phyloP scores from a whole-genome alignment of 2,888 invertebrate species.

The Cartodere bifasciata region DNA sequence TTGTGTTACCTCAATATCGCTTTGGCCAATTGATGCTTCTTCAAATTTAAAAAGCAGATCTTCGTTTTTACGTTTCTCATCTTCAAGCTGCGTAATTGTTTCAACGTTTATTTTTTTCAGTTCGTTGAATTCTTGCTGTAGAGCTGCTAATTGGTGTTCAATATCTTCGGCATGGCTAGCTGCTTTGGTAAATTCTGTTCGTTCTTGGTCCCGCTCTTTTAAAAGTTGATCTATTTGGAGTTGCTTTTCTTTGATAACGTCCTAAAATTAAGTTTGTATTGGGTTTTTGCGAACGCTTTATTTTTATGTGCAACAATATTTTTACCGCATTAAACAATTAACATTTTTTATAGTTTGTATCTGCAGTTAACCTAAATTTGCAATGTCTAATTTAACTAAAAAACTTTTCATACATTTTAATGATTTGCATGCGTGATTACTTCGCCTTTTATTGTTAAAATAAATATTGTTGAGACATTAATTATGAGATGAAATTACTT shows the following conservation, averaged over 20 bases:
- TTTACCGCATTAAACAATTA: too few species aligned
- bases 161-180: constrained; percentile 71
- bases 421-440: too few species aligned
- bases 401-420: too few species aligned
- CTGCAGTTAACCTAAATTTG: too few species aligned
- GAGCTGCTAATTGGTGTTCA: constrained; percentile 45
- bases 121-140: constrained; percentile 51
- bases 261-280: too few species aligned
- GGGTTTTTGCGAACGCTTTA: too few species aligned
- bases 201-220: constrained; percentile 81
- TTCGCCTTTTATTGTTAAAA: too few species aligned
- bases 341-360: too few species aligned
- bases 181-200: constrained; percentile 76
- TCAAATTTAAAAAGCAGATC: constrained; percentile 85
- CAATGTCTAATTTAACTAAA: too few species aligned
- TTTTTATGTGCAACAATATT: too few species aligned
- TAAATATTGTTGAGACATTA: too few species aligned
- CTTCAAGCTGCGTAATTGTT: constrained; percentile 54
- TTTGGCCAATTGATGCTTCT: constrained; percentile 80
- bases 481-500: too few species aligned
- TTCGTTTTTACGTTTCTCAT: constrained; percentile 71
- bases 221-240: constrained; percentile 86
- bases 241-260: constrained; percentile 84
- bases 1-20: constrained; percentile 69
- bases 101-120: constrained; percentile 44